Evolutionary conservation across 1,140 invertebrate species (phyloP).

Genomic region (Odontomachus brunneus): DNA sequence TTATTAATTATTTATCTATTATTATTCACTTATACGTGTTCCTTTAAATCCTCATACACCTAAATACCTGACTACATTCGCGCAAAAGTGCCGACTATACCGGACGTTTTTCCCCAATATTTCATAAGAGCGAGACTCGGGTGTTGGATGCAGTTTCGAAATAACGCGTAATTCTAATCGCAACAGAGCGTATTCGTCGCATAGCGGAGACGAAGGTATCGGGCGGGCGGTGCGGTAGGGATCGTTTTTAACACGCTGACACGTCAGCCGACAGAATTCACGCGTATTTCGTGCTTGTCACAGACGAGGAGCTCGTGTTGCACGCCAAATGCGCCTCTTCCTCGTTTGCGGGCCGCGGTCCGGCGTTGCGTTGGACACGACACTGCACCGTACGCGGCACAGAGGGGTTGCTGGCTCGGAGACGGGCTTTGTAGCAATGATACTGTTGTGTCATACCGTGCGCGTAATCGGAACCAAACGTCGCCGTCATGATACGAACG

Average conservation of each 20-base stretch:
- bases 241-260: conserved; percentile 17
- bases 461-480: conserved; percentile 74
- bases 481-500: conserved; percentile 22
- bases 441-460: conserved; percentile 73
- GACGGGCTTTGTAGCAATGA: conserved; percentile 78
- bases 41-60: too few species aligned
- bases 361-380: conserved; percentile 49
- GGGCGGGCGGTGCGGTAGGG: not conserved
- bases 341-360: conserved; percentile 35
- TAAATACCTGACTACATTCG: too few species aligned
- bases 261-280: conserved; percentile 29
- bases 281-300: conserved; percentile 64
- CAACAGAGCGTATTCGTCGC: not conserved
- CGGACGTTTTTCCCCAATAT: too few species aligned
- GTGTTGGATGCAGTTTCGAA: not conserved
- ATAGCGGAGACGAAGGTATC: not conserved
- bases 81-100: too few species aligned
- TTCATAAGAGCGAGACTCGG: too few species aligned
- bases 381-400: conserved; percentile 17
- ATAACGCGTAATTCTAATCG: not conserved
- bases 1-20: too few species aligned
- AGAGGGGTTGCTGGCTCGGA: conserved; percentile 42
- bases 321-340: conserved; percentile 54
- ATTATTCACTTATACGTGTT: too few species aligned
- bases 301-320: conserved; percentile 61